Conservation (phyloP, 1,140 invertebrate species). For the Drosophila ogumai region DNA sequence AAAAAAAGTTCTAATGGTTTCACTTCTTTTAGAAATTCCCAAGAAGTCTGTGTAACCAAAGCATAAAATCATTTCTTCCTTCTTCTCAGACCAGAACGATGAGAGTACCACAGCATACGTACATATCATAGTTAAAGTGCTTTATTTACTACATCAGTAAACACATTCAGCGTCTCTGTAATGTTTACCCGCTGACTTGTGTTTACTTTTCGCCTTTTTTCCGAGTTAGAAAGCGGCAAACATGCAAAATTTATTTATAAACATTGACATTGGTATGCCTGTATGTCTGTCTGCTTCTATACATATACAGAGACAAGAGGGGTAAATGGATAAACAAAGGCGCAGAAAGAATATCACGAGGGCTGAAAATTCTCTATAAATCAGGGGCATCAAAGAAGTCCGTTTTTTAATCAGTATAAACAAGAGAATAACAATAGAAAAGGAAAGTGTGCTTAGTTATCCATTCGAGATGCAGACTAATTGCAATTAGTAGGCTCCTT, state of each 20-base stretch:
- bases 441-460: constrained; percentile 23
- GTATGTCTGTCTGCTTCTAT: constrained; percentile 1
- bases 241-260: constrained; percentile 59
- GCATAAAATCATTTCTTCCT: constrained; percentile 23
- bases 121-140: constrained; percentile 30
- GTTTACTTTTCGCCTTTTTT: constrained; percentile 56
- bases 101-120: background rate
- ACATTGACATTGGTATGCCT: constrained; percentile 58
- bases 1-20: background rate
- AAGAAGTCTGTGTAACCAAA: background rate
- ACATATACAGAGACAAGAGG: constrained; percentile 3
- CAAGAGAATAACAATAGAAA: constrained; percentile 40
- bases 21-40: background rate
- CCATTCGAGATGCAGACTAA: constrained; percentile 13
- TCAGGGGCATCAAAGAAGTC: constrained; percentile 56
- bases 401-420: constrained; percentile 21
- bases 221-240: constrained; percentile 40
- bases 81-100: background rate
- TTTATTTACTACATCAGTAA: constrained; percentile 58
- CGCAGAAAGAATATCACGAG: constrained; percentile 26
- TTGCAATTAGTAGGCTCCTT: constrained; percentile 21
- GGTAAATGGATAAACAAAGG: constrained; percentile 33
- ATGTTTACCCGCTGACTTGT: constrained; percentile 24
- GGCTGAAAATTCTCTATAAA: constrained; percentile 39
- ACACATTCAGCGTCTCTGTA: constrained; percentile 51